Evolutionary conservation across 2,888 invertebrate genomes (phyloP).

Genomic region (Hypercompe scribonia): DNA sequence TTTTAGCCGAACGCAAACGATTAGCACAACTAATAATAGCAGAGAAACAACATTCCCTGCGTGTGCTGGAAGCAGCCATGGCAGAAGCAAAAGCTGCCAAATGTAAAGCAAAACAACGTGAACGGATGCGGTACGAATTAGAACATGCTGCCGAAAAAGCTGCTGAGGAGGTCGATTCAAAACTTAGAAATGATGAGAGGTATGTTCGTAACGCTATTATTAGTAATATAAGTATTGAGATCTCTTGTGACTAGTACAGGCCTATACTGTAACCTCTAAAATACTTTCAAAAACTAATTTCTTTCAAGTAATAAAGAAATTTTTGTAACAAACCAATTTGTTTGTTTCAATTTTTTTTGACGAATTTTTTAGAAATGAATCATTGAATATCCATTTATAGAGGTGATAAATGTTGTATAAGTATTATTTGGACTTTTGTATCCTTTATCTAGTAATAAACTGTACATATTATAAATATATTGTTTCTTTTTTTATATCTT

Average conservation of each 20-base stretch:
- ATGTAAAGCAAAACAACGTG: constrained; percentile 66
- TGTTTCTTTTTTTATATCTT: constrained; percentile 48
- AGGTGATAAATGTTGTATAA: too few species aligned
- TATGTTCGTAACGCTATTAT: constrained; percentile 43
- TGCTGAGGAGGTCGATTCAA: constrained; percentile 75
- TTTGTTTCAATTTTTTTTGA: not conserved
- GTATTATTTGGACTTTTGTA: not conserved
- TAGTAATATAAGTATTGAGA: too few species aligned
- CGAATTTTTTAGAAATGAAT: not conserved
- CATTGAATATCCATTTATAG: not conserved
- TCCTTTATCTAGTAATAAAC: not conserved
- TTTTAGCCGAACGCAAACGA: constrained; percentile 79
- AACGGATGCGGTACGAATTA: constrained; percentile 61
- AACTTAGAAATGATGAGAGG: constrained; percentile 75
- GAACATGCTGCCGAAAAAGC: constrained; percentile 68
- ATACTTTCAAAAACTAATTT: not conserved
- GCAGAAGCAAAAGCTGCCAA: constrained; percentile 79
- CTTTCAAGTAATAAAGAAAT: not conserved
- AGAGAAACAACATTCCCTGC: constrained; percentile 79
- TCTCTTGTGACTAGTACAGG: not conserved
- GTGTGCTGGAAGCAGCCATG: constrained; percentile 80
- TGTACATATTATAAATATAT: not conserved
- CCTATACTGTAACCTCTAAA: not conserved
- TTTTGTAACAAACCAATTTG: not conserved
- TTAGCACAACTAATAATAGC: constrained; percentile 81